Evolutionary conservation across 2,113 vertebrate species (phyloP), one percentile per base, ranked within the genome.

Genomic region (Scatophagus argus): DNA sequence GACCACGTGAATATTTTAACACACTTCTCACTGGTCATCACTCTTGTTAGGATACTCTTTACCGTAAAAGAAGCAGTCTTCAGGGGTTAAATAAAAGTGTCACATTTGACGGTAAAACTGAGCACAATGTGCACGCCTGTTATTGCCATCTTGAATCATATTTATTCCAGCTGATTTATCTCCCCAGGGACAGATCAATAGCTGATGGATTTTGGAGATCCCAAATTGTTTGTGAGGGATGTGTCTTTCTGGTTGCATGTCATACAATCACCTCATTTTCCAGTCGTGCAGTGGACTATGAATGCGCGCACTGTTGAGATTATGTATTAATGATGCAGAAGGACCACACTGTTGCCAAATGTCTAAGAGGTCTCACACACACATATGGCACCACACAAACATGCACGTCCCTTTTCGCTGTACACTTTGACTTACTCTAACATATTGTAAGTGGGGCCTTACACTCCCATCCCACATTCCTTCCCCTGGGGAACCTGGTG

Each of bases 391-490:
- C 46, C 9, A 5, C 34, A 21, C 54, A 79, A 72, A 72, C 67
- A 51, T 4, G 4, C 47, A 46, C 25, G 19, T 52, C 13, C 43
- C 29, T 65, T 76, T 69, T 61, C 10, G 32, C 47, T 11, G 1
- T 71, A 63, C 66, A 75, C 70, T 82, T 80, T 81, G 72, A 83
- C 68, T 87, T 69, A 79, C 25, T 72, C 51, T 49, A 71, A 74
- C 73, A 77, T 79, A 74, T 83, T 83, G 41, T 79, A 86, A 91
- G 77, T 55, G 52, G 71, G 76, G 44, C 47, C 77, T 82, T 61
- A 75, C 62, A 66, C 74, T 74, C 75, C 70, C 74, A 77, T 71
- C 60, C 79, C 65, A 80, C 81, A 85, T 82, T 85, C 74, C 71
- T 78, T 63, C 68, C 81, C 68, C 80, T 55, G 63, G 81, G 83